Evolutionary conservation across 2,888 invertebrate species (phyloP).

Genomic region (Drosophila tanythrix): DNA sequence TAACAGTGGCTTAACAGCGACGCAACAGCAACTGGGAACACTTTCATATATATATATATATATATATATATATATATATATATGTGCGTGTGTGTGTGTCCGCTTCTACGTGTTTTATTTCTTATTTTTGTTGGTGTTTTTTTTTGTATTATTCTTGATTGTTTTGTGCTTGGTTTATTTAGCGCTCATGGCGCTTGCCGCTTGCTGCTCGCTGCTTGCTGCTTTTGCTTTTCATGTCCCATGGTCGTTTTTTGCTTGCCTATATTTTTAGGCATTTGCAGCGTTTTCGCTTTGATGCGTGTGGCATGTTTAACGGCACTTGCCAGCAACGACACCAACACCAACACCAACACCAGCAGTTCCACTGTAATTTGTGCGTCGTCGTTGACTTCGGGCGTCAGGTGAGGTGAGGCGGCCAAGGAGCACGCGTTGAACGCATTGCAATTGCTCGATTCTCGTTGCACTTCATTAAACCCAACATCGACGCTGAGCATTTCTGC

Average conservation of each 20-base stretch:
- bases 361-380: conserved; percentile 47
- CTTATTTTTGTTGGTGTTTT: conserved; percentile 11
- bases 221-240: conserved; percentile 56
- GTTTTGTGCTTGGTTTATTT: conserved; percentile 43
- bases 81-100: conserved; percentile 6
- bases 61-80: neutral
- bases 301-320: conserved; percentile 69
- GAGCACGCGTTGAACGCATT: conserved; percentile 58
- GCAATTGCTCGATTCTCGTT: conserved; percentile 72
- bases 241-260: conserved; percentile 24
- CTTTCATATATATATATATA: neutral
- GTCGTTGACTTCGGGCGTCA: conserved; percentile 17
- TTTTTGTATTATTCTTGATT: conserved; percentile 12
- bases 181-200: conserved; percentile 31
- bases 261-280: conserved; percentile 46
- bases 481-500: conserved; percentile 49
- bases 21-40: conserved; percentile 59
- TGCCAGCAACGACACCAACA: conserved; percentile 30
- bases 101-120: conserved; percentile 9
- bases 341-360: conserved; percentile 22
- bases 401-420: conserved; percentile 33
- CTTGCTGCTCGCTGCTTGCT: conserved; percentile 1
- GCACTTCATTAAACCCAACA: conserved; percentile 76
- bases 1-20: conserved; percentile 46
- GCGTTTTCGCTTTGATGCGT: conserved; percentile 69